phyloP scores from a whole-genome alignment of 2,888 invertebrate species.

The Xanthorhoe designata region DNA sequence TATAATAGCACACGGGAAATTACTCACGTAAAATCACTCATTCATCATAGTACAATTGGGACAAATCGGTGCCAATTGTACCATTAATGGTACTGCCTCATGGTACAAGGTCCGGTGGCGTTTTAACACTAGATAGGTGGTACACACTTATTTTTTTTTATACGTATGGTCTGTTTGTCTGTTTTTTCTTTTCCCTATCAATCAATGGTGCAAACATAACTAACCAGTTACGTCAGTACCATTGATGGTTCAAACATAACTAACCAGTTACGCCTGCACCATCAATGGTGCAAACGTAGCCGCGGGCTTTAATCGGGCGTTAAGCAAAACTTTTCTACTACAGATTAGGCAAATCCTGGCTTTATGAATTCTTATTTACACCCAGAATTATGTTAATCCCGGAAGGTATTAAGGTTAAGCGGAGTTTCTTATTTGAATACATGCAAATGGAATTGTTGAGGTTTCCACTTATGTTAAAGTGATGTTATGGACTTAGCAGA shows the following conservation, averaged over 20 bases:
- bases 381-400: constrained; percentile 44
- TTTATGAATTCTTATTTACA: constrained; percentile 43
- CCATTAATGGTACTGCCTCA: no score
- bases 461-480: constrained; percentile 19
- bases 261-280: background rate
- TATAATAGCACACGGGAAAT: no score
- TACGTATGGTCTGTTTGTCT: no score
- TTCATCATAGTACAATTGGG: no score
- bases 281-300: background rate
- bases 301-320: constrained; percentile 11
- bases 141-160: no score
- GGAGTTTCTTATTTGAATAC: constrained; percentile 43
- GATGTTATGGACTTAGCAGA: constrained; percentile 3
- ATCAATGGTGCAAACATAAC: no score
- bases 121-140: no score
- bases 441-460: constrained; percentile 34
- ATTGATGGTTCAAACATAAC: background rate
- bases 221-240: no score
- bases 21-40: no score
- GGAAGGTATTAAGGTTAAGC: constrained; percentile 42
- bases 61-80: no score
- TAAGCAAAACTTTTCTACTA: constrained; percentile 28
- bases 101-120: no score
- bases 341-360: constrained; percentile 36
- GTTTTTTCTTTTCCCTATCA: no score